Conservation (phyloP, 2,888 invertebrate genomes). For the Parthenolecanium corni region DNA sequence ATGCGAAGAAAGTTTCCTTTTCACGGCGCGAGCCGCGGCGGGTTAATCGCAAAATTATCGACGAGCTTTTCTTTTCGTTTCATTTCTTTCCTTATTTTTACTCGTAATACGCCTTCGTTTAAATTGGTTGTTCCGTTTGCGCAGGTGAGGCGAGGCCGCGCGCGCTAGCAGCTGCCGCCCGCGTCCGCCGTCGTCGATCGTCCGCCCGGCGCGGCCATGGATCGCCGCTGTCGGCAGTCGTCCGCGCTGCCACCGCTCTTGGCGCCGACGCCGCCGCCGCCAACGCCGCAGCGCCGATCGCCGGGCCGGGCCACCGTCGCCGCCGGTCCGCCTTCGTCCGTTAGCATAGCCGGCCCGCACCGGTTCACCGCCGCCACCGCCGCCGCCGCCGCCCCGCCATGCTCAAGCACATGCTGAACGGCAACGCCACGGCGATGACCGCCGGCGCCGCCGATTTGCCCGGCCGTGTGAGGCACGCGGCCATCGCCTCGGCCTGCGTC, state of each 20-base stretch:
- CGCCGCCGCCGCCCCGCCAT: not conserved
- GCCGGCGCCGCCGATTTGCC: not conserved
- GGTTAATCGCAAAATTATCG: too few species aligned
- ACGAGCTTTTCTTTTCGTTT: too few species aligned
- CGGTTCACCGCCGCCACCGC: not conserved
- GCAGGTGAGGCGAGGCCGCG: too few species aligned
- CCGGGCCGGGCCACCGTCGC: conserved; percentile 3
- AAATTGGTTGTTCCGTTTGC: too few species aligned
- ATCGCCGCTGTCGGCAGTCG: not conserved
- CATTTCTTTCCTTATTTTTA: too few species aligned
- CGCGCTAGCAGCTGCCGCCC: too few species aligned
- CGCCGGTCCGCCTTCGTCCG: not conserved
- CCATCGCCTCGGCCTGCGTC: too few species aligned
- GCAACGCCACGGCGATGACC: conserved; percentile 1
- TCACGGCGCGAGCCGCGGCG: too few species aligned
- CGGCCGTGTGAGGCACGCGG: not conserved
- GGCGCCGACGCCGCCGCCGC: not conserved
- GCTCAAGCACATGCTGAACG: conserved; percentile 21
- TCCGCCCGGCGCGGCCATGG: not conserved
- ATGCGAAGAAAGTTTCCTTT: too few species aligned
- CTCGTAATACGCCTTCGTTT: too few species aligned
- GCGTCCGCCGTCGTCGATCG: too few species aligned
- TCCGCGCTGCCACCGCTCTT: not conserved
- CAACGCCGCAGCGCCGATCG: not conserved
- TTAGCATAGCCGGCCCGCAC: not conserved